phyloP scores from a whole-genome alignment of 2,797 vertebrate genomes.

The Propithecus deckenii region DNA sequence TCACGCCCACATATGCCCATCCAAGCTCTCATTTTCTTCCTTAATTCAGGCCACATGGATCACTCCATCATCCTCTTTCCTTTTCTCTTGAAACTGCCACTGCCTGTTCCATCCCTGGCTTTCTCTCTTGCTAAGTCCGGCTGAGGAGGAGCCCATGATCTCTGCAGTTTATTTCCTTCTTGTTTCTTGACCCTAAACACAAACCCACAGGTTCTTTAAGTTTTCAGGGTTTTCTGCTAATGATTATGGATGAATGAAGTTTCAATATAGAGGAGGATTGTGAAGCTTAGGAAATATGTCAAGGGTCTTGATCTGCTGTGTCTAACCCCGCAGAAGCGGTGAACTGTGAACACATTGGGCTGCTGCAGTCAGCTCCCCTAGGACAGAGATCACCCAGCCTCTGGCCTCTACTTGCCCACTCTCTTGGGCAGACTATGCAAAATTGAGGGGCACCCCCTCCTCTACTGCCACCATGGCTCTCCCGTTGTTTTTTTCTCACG shows the following conservation, averaged over 20 bases:
- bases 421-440: neutral
- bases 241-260: neutral
- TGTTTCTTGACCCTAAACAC: neutral
- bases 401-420: neutral
- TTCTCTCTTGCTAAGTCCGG: neutral
- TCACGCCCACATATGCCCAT: fast-evolving
- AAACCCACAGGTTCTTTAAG: neutral
- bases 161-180: neutral
- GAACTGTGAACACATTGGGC: neutral
- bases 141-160: neutral
- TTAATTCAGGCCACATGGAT: neutral
- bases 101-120: fast-evolving
- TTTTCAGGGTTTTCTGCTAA: neutral
- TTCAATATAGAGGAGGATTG: fast-evolving
- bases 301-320: neutral
- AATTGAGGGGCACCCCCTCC: neutral
- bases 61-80: neutral
- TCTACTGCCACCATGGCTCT: neutral
- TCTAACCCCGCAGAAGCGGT: neutral
- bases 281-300: neutral
- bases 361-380: neutral
- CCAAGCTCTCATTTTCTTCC: neutral
- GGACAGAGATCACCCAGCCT: neutral
- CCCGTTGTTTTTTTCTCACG: neutral
- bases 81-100: neutral